Base-by-base conservation (phyloP, 1,140 invertebrate genomes). In the Rhopalosiphum padi region DNA sequence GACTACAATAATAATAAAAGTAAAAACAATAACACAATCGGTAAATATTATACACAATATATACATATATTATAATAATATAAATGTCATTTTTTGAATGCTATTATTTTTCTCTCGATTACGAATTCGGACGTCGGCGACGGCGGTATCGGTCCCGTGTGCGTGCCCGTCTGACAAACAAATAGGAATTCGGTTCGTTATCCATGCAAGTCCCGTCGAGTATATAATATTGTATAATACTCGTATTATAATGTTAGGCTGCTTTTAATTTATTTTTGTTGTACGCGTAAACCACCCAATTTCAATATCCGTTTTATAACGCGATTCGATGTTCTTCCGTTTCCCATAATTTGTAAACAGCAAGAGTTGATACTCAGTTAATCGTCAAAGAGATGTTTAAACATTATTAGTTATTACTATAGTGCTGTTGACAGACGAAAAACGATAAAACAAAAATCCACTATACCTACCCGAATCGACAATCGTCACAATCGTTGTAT, bases 171-270 rank as follows among this genome's bases (percentile, higher is more conserved):
- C 85, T 15, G 48, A 22, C 51, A 37, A 89, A 89, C n/a, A 15
- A 77, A 15, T 0, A 53, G 87, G 51, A 89, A 89, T 89, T 89
- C 88, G n/a, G n/a, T 55, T 89, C 88, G 88, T 89, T 89, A 55
- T 22, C 35, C 6, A 55, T 89, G 35, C 88, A 37, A 89, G 88
- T 89, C 88, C 35, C 35, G 88, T 55, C 35, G 9, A 77, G 41
- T 41, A 41, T 41, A 77, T 77, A 77, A 18, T 77, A n/a, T n/a
- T 77, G 60, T 68, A 68, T 30, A 68, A n/a, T 68, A 23, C 23
- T 4, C 37, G 37, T 41, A 41, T 41, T 41, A 53, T 53, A 68
- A 68, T 18, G n/a, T 77, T n/a, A 18, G n/a, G 18, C 30, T 35
- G 30, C 18, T n/a, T n/a, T 77, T 77, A 77, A 77, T 68, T 68